Evolutionary conservation across 2,113 vertebrate species (phyloP).

Genomic region (Thalassarche chlororhynchos): DNA sequence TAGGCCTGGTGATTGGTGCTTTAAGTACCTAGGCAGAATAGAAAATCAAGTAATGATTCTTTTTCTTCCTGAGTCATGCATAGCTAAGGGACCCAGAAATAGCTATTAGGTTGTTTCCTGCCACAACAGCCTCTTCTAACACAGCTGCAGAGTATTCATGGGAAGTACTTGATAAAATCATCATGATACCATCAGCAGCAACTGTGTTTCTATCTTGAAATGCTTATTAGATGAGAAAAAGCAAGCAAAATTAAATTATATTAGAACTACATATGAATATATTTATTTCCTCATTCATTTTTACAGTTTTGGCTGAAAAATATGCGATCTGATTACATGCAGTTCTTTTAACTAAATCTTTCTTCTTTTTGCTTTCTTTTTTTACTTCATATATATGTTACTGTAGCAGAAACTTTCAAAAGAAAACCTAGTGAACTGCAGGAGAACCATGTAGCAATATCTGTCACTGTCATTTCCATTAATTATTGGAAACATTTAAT

Average conservation of each 20-base stretch:
- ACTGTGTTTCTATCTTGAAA: constrained; percentile 2
- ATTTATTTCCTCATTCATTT: neutral
- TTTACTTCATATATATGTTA: neutral
- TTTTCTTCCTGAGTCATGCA: constrained; percentile 43
- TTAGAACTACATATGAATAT: neutral
- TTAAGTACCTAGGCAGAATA: constrained; percentile 39
- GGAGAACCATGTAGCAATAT: neutral
- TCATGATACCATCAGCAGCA: neutral
- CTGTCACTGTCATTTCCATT: neutral
- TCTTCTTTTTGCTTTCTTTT: neutral
- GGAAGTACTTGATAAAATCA: constrained; percentile 47
- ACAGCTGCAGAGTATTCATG: constrained; percentile 41
- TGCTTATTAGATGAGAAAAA: neutral
- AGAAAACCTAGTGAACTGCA: neutral
- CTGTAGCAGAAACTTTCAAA: neutral
- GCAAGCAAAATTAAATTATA: neutral
- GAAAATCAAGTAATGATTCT: constrained; percentile 56
- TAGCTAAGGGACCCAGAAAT: constrained; percentile 10
- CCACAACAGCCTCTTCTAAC: constrained; percentile 21
- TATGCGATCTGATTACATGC: neutral
- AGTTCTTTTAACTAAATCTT: neutral
- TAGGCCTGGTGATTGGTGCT: neutral
- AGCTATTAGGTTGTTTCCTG: constrained; percentile 26
- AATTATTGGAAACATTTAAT: neutral
- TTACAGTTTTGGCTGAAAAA: neutral